Conservation (phyloP, 2,888 invertebrate species). For the Dugesia japonica region DNA sequence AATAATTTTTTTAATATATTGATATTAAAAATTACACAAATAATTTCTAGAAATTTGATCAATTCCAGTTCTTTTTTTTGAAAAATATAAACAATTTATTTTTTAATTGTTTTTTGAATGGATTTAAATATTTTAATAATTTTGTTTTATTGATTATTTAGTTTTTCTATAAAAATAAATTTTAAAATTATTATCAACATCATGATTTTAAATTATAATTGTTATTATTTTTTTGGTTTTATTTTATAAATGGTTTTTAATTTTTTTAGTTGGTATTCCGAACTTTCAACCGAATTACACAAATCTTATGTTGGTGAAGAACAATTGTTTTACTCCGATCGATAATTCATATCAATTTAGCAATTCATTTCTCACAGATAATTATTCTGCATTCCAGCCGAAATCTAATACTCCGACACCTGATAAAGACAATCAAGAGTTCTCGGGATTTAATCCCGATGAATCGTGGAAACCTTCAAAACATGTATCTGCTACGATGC, state of each 20-base stretch:
- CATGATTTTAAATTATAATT: background rate
- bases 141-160: background rate
- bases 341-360: background rate
- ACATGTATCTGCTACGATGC: background rate
- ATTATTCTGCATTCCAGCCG: constrained; percentile 8
- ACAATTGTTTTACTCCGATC: background rate
- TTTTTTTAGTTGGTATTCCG: background rate
- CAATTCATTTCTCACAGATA: background rate
- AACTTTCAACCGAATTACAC: background rate
- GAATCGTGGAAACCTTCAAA: background rate
- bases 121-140: no score
- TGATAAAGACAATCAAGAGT: background rate
- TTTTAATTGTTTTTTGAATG: no score
- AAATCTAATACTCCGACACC: background rate
- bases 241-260: background rate
- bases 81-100: no score
- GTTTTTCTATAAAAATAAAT: background rate
- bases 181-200: background rate
- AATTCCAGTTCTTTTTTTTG: no score
- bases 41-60: no score
- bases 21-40: no score
- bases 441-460: background rate
- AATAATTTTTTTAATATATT: no score
- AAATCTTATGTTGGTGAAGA: background rate
- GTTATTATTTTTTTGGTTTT: background rate